Conservation (phyloP, 2,113 vertebrate species). For the Furnarius figulus region DNA sequence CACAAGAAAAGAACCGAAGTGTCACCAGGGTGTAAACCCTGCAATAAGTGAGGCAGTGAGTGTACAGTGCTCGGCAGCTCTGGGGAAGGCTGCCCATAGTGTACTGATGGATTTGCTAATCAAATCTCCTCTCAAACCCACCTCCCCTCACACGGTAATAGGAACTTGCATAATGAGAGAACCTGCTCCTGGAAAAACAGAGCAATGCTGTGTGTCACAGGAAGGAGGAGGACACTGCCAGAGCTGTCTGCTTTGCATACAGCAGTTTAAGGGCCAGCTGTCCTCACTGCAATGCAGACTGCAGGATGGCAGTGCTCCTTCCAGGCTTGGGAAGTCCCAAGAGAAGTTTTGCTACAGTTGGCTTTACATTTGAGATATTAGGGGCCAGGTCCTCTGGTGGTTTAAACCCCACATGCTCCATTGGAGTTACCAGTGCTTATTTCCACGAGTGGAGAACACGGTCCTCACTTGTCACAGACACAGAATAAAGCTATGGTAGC, state of each 20-base stretch:
- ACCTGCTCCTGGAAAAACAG: neutral
- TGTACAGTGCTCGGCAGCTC: neutral
- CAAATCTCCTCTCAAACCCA: neutral
- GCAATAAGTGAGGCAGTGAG: neutral
- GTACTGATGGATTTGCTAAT: neutral
- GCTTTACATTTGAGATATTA: neutral
- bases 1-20: neutral
- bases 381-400: neutral
- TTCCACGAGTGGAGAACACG: neutral
- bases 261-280: neutral
- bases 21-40: neutral
- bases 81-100: neutral
- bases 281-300: neutral
- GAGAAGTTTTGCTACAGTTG: neutral
- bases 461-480: constrained; percentile 46
- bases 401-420: constrained; percentile 23
- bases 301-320: neutral
- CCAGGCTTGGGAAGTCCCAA: neutral
- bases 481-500: constrained; percentile 36
- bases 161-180: neutral
- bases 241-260: neutral
- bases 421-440: constrained; percentile 27
- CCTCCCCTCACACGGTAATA: neutral
- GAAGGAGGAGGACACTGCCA: neutral
- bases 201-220: neutral